Evolutionary conservation across 2,797 vertebrate genomes (phyloP), one percentile per base, ranked within the genome.

Genomic region (Syngnathus rostellatus): DNA sequence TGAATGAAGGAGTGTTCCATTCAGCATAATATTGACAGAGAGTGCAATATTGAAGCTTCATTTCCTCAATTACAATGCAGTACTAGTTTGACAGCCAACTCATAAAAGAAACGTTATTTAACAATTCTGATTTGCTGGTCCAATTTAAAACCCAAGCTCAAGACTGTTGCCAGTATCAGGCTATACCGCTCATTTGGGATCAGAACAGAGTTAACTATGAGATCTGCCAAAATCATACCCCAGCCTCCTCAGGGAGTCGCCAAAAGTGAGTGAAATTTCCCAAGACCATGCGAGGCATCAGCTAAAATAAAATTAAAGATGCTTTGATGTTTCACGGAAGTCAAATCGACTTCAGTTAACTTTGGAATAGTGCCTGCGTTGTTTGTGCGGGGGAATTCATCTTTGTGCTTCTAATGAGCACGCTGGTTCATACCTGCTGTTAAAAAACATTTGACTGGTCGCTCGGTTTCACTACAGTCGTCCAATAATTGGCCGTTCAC

Each of bases 281-380:
- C 25, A 37, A 37, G 23, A 57, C 37, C 12, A 37, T 57, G 25
- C 31, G 14, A 37, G 4, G 14, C 10, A 54, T 17, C 55, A 38
- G 31, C 37, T 38, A 21, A 40, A 60, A 21, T 17, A 40, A 60
- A n/a, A 2, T 10, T 10, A 78, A 65, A 72, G 61, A 63, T 40
- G 40, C 50, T 53, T 41, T 67, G 43, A 50, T 59, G 66, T 69
- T 73, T 31, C 31, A 37, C 8, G 1, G 7, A n/a, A 14, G 12
- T 62, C 21, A 25, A 62, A 43, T 43, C 4, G 40, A 62, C 60
- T 23, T 14, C 40, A 25, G 9, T 41, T 62, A 43, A 45, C 21
- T 62, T 62, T 14, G 12, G 6, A 62, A 62, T 60, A 41, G 6
- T 12, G 8, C 11, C 21, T 45, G 40, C 25, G 10, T 25, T 62